Evolutionary conservation across 2,888 invertebrate species (phyloP).

Genomic region (Tachystola acroxantha): DNA sequence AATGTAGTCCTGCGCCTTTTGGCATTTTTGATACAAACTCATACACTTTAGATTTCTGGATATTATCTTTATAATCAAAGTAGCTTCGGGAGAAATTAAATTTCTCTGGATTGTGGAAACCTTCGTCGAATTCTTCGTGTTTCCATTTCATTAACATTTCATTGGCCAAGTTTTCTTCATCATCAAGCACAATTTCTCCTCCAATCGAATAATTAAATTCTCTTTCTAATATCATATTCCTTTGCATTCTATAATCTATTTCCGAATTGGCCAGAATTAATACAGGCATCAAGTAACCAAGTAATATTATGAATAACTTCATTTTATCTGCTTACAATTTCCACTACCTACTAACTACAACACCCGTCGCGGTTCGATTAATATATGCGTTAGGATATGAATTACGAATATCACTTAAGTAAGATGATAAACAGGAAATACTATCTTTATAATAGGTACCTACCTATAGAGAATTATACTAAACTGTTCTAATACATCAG

Average conservation of each 20-base stretch:
- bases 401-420: too few species aligned
- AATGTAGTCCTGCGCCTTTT: slow-evolving; percentile 85
- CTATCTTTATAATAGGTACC: too few species aligned
- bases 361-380: too few species aligned
- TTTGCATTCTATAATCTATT: background rate
- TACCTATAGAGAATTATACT: too few species aligned
- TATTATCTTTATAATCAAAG: slow-evolving; percentile 76
- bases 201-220: slow-evolving; percentile 52
- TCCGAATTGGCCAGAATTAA: background rate
- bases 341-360: too few species aligned
- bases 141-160: slow-evolving; percentile 78
- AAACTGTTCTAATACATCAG: too few species aligned
- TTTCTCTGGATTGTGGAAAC: slow-evolving; percentile 66
- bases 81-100: slow-evolving; percentile 83
- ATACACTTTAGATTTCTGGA: slow-evolving; percentile 81
- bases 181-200: slow-evolving; percentile 58
- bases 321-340: too few species aligned
- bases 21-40: slow-evolving; percentile 83
- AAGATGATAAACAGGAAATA: too few species aligned
- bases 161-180: slow-evolving; percentile 73
- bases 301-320: too few species aligned
- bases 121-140: slow-evolving; percentile 69
- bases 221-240: slow-evolving; percentile 2
- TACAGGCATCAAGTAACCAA: background rate
- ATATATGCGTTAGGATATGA: too few species aligned